Evolutionary conservation across 37 sponge, comb jelly and placozoan genomes (phyloP), one percentile per base, ranked within the genome.

Genomic region (Petrosia ficiformis): DNA sequence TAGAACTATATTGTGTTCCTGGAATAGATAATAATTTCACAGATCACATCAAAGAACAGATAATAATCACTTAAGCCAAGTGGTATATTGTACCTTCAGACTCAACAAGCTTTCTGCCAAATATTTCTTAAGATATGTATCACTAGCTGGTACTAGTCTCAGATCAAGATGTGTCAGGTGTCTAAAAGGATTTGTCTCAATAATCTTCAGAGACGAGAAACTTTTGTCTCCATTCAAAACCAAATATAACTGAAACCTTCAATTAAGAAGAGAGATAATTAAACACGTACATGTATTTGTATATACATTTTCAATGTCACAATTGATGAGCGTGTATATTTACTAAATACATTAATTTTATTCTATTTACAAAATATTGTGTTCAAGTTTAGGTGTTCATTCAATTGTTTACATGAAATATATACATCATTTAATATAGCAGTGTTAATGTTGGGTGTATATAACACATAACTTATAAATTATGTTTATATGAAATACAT

Each of bases 101-200:
- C 59, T 32, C 40, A 85, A 60, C 43, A 96, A 65, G 68, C 91
- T 90, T 58, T 96, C 94, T 16, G 94, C 91, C 35, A 98, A 75
- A 58, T 98, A 93, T 43, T 92, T 87, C 85, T 95, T 98, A 69
- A 98, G 71, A 34, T 80, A 83, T 10, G 80, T 36, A 78, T 98
- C 99, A 34, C 79, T 90, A 31, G 92, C 96, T 34, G 84, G 82
- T 8, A 95, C 83, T 32, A 98, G 52, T 30, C 73, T 84, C 40
- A 98, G 85, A 1, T 93, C 90, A 40, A 98, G 89, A 77, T 98
- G 99, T 33, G 82, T 92, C 72, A 98, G 92, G 67, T 98, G 99
- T 39, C 92, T 80, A 80, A 98, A 98, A 21, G 91, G 96, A 76
- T 95, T 98, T 24, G 94, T 84, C 89, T 98, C 99, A 26, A 98